These are phyloP conservation scores for Enteromius argenteus DNA, from an alignment of 2,797 vertebrate genomes.

Conservation along the genomic window DNA sequence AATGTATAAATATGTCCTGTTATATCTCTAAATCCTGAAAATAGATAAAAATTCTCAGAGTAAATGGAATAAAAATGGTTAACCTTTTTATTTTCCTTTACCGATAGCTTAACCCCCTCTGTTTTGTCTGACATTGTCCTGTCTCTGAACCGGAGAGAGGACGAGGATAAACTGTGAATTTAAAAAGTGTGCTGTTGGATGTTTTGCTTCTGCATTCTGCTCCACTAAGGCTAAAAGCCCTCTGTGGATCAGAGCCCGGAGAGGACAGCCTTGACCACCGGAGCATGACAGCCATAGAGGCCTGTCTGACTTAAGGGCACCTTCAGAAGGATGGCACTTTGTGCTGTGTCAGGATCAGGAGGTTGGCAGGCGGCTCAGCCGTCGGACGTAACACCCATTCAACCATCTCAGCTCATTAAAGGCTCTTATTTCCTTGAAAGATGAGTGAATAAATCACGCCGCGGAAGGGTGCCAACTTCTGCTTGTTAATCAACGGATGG, in stretches of 20 bases:
- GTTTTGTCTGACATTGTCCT: slow-evolving; percentile 13
- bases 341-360: slow-evolving; percentile 51
- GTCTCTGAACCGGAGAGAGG: slow-evolving; percentile 1
- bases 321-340: slow-evolving; percentile 41
- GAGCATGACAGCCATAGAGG: slow-evolving; percentile 45
- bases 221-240: slow-evolving; percentile 37
- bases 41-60: not conserved
- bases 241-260: slow-evolving; percentile 38
- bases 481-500: slow-evolving; percentile 23
- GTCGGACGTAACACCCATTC: slow-evolving; percentile 11
- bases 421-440: slow-evolving; percentile 28
- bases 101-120: slow-evolving; percentile 1
- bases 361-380: slow-evolving; percentile 39
- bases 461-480: slow-evolving; percentile 26
- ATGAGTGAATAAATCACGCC: slow-evolving; percentile 26
- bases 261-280: slow-evolving; percentile 46
- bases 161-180: slow-evolving; percentile 3
- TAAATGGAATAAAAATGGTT: not conserved
- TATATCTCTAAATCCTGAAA: not conserved
- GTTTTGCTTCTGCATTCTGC: slow-evolving; percentile 18
- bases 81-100: not conserved
- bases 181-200: slow-evolving; percentile 19
- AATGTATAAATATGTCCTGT: not conserved
- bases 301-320: slow-evolving; percentile 47
- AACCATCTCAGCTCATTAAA: slow-evolving; percentile 44